Evolutionary conservation across 2,888 invertebrate genomes (phyloP), one percentile per base, ranked within the genome.

Genomic region (Philhelius pedissequus): DNA sequence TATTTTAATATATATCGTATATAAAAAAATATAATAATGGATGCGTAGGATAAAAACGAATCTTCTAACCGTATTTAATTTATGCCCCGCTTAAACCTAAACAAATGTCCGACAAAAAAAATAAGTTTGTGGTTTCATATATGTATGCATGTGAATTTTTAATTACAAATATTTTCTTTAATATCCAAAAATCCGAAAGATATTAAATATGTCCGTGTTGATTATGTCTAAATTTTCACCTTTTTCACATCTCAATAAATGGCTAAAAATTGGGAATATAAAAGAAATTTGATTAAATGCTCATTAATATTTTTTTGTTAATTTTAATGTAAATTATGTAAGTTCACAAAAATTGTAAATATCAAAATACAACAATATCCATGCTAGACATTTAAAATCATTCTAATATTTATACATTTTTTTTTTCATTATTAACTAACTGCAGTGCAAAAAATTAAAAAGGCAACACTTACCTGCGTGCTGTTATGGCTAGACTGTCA

Each of bases 401-500:
- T 48, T 32, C 20, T 20, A 27, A n/a, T 45, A 18, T 32, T 45
- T 64, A 8, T 54, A 54, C 11, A 30, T 8, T 50, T 22, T 18
- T 30, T 5, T 43, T 38, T 27, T 58, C n/a, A 0, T 54, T 62
- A 25, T n/a, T 40, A 20, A 68, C 50, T 40, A 20, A 68, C 50
- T 75, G 69, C 58, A 43, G 70, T 83, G 83, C 83, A 70, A 64
- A 62, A 32, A 32, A 66, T 22, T 76, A 76, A 82, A 32, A 40
- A 40, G 27, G 20, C 18, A 50, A 86, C 66, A 92, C 92, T 92
- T 93, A 94, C 94, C 94, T 93, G 89, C 93, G 93, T 71, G 89
- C 88, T 89, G 92, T 90, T 78, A 93, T 93, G 89, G 94, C 93
- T 92, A 94, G 93, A 92, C 93, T 94, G 92, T 94, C 94, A 88